Base-by-base conservation (phyloP, 1,140 invertebrate genomes). In the Luehdorfia chinensis region DNA sequence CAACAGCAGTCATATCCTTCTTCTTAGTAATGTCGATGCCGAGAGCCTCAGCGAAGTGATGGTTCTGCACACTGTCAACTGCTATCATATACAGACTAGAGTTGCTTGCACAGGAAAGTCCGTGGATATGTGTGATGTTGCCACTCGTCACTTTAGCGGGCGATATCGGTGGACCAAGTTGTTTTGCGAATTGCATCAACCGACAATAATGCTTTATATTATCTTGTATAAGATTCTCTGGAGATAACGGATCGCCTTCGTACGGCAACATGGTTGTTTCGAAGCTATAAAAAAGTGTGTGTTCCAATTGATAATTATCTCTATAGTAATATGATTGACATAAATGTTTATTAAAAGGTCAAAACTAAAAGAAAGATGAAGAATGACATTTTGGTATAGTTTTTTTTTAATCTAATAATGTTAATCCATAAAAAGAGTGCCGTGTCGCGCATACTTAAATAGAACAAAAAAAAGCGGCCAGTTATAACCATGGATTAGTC, bases 21-120 rank as follows among this genome's bases (percentile, higher is more conserved):
- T 72, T 84, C 18, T 84, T 89, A 7, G 75, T 67, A n/a, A 93
- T 75, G 69, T 93, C 89, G 12, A 93, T 88, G 1, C 94, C 93
- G 15, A 96, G 86, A 15, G 89, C 88, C 66, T 94, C 90, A 4
- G 93, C 91, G 75, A 94, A 94, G 61, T 93, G 89, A 50, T 90
- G 89, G 65, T 92, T 93, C 16, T 88, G 64, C 2, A 92, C 63
- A 60, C 91, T 92, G 64, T 95, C 94, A 33, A 95, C 88, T 0
- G 92, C 92, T 19, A 94, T 66, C 48, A 95, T 90, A 28, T 89
- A 87, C 14, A 96, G 53, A 9, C 90, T 92, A 55, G 84, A 85
- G 70, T 96, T 96, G 1, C 83, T 88, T 0, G 53, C 30, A 32
- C 81, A 86, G 1, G 71, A 61, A 16, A 84, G 50, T 0, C 81